Evolutionary conservation across 2,113 vertebrate genomes (phyloP), one percentile per base, ranked within the genome.

Genomic region (Tiliqua scincoides): DNA sequence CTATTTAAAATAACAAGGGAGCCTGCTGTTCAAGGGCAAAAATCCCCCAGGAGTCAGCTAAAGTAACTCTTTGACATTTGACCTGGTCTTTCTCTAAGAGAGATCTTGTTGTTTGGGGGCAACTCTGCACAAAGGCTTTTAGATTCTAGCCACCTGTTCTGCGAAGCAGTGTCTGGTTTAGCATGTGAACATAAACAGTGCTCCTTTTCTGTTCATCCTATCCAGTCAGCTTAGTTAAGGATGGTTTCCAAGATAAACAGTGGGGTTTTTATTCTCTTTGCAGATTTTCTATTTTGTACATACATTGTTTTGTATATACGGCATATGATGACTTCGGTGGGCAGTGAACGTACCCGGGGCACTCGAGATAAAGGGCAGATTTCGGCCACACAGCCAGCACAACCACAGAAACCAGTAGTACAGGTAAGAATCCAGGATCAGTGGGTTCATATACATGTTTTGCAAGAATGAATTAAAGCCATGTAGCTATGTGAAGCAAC

Each of bases 241-340:
- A 12, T 12, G 43, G 23, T 25, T 59, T 57, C 87, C 43, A 48
- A 48, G 43, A 48, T 48, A 48, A 48, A 48, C 43, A 48, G 43
- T 48, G 43, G 43, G 43, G 43, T 48, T 48, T 48, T 48, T 48
- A 48, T 8, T 48, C 43, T 48, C 43, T 21, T 95, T 96, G 65
- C 96, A 99, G 98, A 97, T 98, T 99, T 99, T 99, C 97, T 99
- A 98, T 98, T 99, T 99, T 99, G 98, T 99, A 99, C 98, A 98
- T 98, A 99, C 98, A 84, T 97, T 98, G 96, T 98, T 99, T 98
- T 99, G 98, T 99, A 99, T 98, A 99, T 99, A 98, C 98, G 98
- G 97, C 99, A 98, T 97, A 99, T 98, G 98, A 99, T 99, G 99
- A 99, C 98, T 97, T 99, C 99, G 5, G 96, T 99, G 97, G 98